Base-by-base conservation (phyloP, 1,140 invertebrate species). In the Triops cancriformis region DNA sequence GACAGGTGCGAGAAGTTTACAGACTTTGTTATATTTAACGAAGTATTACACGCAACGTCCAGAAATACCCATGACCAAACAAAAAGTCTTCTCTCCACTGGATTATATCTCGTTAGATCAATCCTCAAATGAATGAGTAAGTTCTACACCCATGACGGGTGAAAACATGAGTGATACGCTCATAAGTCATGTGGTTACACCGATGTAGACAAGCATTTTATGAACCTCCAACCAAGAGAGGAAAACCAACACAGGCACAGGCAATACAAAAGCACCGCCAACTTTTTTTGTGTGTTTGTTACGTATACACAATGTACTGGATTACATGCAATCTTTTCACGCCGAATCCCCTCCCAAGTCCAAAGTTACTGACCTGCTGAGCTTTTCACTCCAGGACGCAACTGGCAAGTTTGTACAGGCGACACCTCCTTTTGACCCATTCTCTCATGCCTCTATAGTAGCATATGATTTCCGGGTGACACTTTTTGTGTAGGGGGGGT, bases 311-410 rank as follows among this genome's bases (percentile, higher is more conserved):
- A 37, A n/a, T 64, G 51, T 64, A n/a, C 51, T 64, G 10, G 51
- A 64, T n/a, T 64, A 64, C 51, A 64, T 64, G 51, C 51, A 64
- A 64, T 14, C 51, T 64, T 64, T 64, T 64, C 51, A 64, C 51
- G 23, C 1, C 51, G 51, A 64, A 64, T 23, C 51, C 23, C 14
- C 18, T 12, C 18, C 51, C 31, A 37, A 37, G 7, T 37, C 2
- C 31, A 37, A 37, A 37, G 31, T 37, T 37, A 37, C 51, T 64
- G 51, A 64, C 51, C 51, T 23, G 51, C 18, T 64, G 51, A 23
- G 51, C 51, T 64, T 64, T 64, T 23, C 2, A 23, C 51, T 37
- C 31, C 31, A 37, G 31, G 51, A 64, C 18, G n/a, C 51, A 64
- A 64, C 51, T 14, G 18, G 18, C 6, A 23, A 64, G 31, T 37